Conservation (phyloP, 2,888 invertebrate species). For the Brenthis hecate region DNA sequence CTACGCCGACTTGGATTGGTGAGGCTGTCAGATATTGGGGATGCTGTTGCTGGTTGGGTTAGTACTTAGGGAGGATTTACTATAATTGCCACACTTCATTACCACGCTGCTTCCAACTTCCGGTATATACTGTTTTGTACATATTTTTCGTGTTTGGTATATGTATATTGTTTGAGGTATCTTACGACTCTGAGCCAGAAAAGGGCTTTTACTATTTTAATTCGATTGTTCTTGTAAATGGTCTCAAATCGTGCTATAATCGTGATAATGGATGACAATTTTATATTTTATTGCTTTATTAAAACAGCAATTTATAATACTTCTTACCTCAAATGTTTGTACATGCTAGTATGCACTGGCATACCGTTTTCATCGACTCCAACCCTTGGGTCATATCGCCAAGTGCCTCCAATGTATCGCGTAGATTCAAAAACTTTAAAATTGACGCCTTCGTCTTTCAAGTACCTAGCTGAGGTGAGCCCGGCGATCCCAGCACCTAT, state of each 20-base stretch:
- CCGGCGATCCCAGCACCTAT: slow-evolving; percentile 75
- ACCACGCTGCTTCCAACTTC: no score
- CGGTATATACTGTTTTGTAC: background rate
- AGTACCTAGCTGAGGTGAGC: slow-evolving; percentile 63
- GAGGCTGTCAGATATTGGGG: no score
- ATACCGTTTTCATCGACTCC: slow-evolving; percentile 81
- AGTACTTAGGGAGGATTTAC: no score
- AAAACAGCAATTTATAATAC: background rate
- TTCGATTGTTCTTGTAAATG: no score
- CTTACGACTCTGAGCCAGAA: no score
- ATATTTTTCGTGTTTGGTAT: background rate
- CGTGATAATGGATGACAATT: no score
- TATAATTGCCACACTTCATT: no score
- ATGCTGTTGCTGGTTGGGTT: no score
- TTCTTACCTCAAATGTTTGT: slow-evolving; percentile 84
- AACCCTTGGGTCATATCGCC: slow-evolving; percentile 73
- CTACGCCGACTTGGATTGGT: no score
- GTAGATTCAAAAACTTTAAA: slow-evolving; percentile 71
- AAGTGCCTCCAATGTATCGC: slow-evolving; percentile 68
- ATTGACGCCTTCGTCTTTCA: slow-evolving; percentile 64
- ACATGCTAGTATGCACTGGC: slow-evolving; percentile 86
- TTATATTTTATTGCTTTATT: background rate
- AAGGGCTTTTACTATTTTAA: no score
- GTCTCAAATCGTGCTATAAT: no score
- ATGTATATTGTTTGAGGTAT: no score